Evolutionary conservation across 2,797 vertebrate genomes (phyloP).

Genomic region (Enteromius argenteus): DNA sequence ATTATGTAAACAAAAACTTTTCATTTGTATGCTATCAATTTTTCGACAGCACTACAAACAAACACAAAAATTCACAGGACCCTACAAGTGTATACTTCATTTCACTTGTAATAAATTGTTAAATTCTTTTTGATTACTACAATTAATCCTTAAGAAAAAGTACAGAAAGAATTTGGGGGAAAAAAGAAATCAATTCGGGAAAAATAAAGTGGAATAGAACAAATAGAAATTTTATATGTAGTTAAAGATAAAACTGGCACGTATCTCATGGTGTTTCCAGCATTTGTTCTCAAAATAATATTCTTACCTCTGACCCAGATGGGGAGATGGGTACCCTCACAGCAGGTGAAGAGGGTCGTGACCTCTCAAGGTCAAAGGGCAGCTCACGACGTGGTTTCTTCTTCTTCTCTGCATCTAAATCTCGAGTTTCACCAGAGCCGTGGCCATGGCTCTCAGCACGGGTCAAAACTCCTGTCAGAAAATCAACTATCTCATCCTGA

Average conservation of each 20-base stretch:
- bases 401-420: slow-evolving; percentile 94
- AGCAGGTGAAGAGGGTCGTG: slow-evolving; percentile 87
- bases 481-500: slow-evolving; percentile 96
- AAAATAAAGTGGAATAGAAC: not conserved
- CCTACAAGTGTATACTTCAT: too few species aligned
- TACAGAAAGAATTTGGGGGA: too few species aligned
- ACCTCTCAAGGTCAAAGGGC: slow-evolving; percentile 90
- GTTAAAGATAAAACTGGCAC: not conserved
- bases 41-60: too few species aligned
- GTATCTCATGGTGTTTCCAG: not conserved
- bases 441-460: slow-evolving; percentile 86
- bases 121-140: not conserved
- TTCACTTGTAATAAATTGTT: not conserved
- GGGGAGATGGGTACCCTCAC: slow-evolving; percentile 89
- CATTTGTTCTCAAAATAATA: not conserved
- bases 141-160: not conserved
- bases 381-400: slow-evolving; percentile 88
- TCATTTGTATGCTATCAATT: too few species aligned
- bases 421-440: slow-evolving; percentile 86
- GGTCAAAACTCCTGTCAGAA: slow-evolving; percentile 91
- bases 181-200: too few species aligned
- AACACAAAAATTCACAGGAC: too few species aligned
- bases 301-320: slow-evolving; percentile 89
- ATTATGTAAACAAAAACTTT: too few species aligned
- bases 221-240: not conserved